These are phyloP conservation scores for Asteroscopus sphinx DNA, from an alignment of 2,888 invertebrate genomes.

Conservation along the genomic window DNA sequence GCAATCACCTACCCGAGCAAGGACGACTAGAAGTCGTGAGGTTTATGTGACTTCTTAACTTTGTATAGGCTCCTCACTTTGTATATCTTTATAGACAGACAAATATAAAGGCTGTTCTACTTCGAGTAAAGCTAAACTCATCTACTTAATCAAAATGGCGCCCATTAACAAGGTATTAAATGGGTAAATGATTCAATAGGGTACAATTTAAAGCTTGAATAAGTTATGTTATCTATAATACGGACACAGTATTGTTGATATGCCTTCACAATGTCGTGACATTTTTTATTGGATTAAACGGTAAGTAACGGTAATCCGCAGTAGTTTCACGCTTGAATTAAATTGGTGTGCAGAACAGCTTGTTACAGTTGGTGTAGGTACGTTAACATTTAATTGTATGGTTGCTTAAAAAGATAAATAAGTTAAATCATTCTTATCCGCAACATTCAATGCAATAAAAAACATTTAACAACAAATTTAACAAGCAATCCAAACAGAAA, in stretches of 20 bases:
- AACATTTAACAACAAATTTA: constrained; percentile 38
- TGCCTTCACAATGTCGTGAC: too few species aligned
- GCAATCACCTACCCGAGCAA: constrained; percentile 43
- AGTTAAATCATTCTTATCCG: constrained; percentile 8
- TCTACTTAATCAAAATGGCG: constrained; percentile 3
- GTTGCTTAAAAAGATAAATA: not conserved
- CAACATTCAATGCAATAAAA: too few species aligned
- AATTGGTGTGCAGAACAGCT: too few species aligned
- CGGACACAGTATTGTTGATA: too few species aligned
- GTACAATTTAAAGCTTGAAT: too few species aligned
- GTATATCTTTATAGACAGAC: constrained; percentile 21
- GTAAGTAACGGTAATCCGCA: too few species aligned
- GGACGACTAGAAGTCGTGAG: constrained; percentile 31
- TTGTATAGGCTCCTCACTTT: constrained; percentile 12
- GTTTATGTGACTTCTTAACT: constrained; percentile 46
- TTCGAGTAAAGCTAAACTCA: constrained; percentile 1
- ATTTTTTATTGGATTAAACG: too few species aligned
- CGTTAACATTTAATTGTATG: too few species aligned
- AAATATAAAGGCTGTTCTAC: not conserved
- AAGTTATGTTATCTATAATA: too few species aligned
- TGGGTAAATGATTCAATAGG: too few species aligned
- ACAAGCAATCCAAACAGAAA: constrained; percentile 61
- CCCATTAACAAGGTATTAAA: not conserved
- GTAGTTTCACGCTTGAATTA: too few species aligned
- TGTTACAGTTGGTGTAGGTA: too few species aligned